Evolutionary conservation across 2,113 vertebrate species (phyloP).

Genomic region (Mustela nigripes): DNA sequence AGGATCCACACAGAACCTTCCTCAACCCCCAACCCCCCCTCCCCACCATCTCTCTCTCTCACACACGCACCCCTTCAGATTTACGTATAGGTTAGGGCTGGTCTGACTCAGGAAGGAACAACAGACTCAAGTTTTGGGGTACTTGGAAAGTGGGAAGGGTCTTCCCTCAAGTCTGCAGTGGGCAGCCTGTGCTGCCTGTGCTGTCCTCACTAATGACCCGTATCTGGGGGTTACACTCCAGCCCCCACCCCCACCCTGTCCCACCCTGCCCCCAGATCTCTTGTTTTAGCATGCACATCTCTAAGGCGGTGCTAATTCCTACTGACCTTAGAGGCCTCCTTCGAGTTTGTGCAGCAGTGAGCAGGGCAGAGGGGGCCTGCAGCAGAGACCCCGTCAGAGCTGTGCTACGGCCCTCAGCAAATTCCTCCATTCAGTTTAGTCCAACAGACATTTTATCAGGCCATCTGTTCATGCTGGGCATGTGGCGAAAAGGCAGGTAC

Average conservation of each 20-base stretch:
- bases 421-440: neutral
- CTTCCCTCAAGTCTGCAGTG: neutral
- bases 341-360: neutral
- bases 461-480: neutral
- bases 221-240: neutral
- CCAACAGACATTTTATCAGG: neutral
- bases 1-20: neutral
- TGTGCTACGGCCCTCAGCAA: neutral
- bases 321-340: neutral
- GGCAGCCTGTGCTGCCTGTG: neutral
- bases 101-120: neutral
- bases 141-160: neutral
- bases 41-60: no score
- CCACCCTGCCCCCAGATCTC: neutral
- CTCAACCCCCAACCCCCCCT: neutral
- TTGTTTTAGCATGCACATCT: neutral
- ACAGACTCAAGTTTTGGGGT: neutral
- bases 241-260: fast-evolving
- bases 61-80: neutral
- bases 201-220: fast-evolving
- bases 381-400: neutral
- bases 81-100: neutral
- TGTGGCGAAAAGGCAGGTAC: neutral
- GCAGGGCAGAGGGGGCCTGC: neutral
- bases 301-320: neutral